Base-by-base conservation (phyloP, 2,113 vertebrate genomes). In the Carettochelys insculpta region DNA sequence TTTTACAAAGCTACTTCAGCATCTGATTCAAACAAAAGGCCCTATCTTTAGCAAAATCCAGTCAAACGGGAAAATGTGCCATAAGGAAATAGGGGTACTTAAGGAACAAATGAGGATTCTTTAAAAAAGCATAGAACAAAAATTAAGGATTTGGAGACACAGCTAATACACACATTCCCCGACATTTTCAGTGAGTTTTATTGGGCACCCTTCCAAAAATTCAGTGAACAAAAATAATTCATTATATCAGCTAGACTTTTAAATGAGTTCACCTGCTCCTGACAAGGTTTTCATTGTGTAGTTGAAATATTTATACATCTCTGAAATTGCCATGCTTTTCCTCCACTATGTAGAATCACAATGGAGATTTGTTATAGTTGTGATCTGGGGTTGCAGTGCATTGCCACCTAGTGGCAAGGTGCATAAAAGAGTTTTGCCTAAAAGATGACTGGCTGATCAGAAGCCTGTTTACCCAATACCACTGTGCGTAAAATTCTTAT, bases 401-500 rank as follows among this genome's bases (percentile, higher is more conserved):
- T 51, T 11, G 45, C 82, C 84, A 86, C n/a, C 73, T 84, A 31
- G 80, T 75, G 92, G 50, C 51, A 61, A 1, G 1, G 51, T 1
- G 1, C 38, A 61, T 25, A 29, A 12, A 11, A 75, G 12, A 75
- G 45, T 75, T 34, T 58, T 1, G 0, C 24, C 1, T 0, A 13
- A 41, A 9, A n/a, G 16, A 16, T 6, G 25, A 12, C 52, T 38
- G 27, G 1, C 16, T 19, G 38, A 11, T 1, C 19, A 47, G 65
- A 80, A 68, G 25, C 54, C 43, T 22, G 1, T 29, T 77, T 13
- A 34, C 24, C 24, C 81, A 86, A 45, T 1, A 3, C 3, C 53
- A 16, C 13, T 14, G 13, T 75, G 19, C 10, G 5, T 68, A 68
- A 19, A 38, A 38, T 68, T 68, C 19, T 19, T 8, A 38, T 22